A percentile compares a stretch with the other conserved stretches of the same genome.
These are phyloP conservation scores for Benthosema pterotum DNA, from an alignment of 2,797 vertebrate species.

Conservation along the genomic window DNA sequence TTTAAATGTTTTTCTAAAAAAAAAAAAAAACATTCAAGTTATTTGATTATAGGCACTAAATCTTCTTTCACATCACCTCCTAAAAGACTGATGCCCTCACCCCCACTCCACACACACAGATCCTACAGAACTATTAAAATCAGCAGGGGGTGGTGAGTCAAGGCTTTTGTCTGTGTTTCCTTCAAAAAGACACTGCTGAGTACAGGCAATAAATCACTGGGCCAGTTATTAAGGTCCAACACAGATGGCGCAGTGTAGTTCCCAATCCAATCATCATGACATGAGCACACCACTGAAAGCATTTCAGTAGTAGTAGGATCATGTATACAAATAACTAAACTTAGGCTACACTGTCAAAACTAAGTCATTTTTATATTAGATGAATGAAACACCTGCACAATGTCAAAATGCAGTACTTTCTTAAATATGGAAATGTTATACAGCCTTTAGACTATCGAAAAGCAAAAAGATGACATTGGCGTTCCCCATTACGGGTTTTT, in stretches of 20 bases:
- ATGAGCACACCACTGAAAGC: background rate
- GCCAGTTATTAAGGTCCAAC: conserved; percentile 70
- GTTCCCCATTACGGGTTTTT: no score
- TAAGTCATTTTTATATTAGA: background rate
- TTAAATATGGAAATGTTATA: no score
- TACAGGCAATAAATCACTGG: conserved; percentile 74
- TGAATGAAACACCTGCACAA: no score
- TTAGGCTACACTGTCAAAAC: background rate
- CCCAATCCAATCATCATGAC: conserved; percentile 18
- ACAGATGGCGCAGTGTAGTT: conserved; percentile 38
- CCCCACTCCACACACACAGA: conserved; percentile 24
- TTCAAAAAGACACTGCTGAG: conserved; percentile 72
- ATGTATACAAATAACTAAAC: no score
- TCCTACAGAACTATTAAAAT: conserved; percentile 79
- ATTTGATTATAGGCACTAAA: conserved; percentile 39
- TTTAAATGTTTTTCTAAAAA: background rate
- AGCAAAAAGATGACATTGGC: no score
- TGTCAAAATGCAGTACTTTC: no score
- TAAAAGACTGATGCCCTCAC: conserved; percentile 45
- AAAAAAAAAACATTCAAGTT: conserved; percentile 11
- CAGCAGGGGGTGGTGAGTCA: conserved; percentile 62
- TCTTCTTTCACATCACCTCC: conserved; percentile 41
- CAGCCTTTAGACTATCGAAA: no score
- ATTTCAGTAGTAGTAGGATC: background rate
- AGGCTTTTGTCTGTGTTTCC: conserved; percentile 61